These are phyloP conservation scores for Canis aureus DNA, from an alignment of 2,113 vertebrate species.

Conservation along the genomic window DNA sequence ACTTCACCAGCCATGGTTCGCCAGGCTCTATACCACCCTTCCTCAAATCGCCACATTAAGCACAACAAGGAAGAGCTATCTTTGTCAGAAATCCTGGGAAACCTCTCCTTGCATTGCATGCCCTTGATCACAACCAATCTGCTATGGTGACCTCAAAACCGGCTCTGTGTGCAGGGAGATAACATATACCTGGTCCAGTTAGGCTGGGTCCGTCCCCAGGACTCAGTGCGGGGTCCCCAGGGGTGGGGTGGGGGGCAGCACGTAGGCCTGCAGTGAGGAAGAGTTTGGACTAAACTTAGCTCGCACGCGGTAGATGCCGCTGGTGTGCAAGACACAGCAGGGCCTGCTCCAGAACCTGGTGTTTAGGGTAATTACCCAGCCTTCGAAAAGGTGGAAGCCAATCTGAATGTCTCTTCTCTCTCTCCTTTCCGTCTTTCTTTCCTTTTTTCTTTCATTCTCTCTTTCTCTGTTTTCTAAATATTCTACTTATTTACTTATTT, in stretches of 20 bases:
- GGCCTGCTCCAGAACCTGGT: too few species aligned
- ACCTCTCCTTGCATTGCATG: neutral
- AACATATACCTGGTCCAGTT: neutral
- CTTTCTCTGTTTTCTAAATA: neutral
- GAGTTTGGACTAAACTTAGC: neutral
- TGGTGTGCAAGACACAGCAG: neutral
- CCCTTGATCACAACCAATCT: neutral
- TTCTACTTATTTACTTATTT: neutral
- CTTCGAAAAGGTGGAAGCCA: neutral
- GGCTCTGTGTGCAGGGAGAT: neutral
- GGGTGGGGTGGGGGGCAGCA: too few species aligned
- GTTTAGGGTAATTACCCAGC: neutral
- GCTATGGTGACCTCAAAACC: neutral
- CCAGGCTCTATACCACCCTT: neutral
- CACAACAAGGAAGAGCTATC: neutral
- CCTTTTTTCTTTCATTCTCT: neutral
- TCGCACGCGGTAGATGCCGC: rapidly evolving
- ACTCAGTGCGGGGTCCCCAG: neutral
- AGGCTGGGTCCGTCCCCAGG: neutral
- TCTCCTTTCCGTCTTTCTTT: neutral
- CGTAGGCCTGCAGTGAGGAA: neutral
- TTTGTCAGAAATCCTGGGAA: neutral
- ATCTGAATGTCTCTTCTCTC: neutral
- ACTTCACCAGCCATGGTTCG: neutral
- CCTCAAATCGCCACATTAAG: neutral